Evolutionary conservation across 2,797 vertebrate genomes (phyloP).

Genomic region (Rhabdophis nuchalis): DNA sequence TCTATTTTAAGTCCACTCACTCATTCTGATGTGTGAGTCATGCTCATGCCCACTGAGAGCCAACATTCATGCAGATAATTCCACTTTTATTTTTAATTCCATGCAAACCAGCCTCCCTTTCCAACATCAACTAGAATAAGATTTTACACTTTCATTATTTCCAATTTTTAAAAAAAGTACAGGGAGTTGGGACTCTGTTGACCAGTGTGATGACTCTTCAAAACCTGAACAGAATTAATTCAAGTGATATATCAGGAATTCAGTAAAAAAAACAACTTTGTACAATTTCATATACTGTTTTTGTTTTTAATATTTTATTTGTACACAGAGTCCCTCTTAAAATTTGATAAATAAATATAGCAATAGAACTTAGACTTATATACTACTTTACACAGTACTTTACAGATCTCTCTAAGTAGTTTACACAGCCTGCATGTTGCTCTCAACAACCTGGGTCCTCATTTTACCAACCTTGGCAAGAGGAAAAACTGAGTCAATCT

Average conservation of each 20-base stretch:
- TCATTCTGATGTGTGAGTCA: background rate
- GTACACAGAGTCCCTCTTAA: background rate
- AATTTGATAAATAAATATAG: background rate
- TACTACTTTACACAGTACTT: too few species aligned
- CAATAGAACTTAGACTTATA: too few species aligned
- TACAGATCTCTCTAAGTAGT: too few species aligned
- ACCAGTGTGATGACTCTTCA: background rate
- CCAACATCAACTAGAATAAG: background rate
- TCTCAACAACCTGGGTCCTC: too few species aligned
- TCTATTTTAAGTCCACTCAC: background rate
- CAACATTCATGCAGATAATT: background rate
- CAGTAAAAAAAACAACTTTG: background rate
- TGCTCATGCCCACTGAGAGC: background rate
- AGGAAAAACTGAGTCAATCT: too few species aligned
- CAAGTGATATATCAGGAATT: background rate
- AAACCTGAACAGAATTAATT: background rate
- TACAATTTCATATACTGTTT: background rate
- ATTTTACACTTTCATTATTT: background rate
- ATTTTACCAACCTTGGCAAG: too few species aligned
- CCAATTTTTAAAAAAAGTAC: background rate
- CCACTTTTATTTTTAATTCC: background rate
- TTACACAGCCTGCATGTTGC: too few species aligned
- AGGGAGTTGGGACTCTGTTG: background rate
- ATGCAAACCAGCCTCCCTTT: background rate
- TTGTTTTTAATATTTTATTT: background rate